These are phyloP conservation scores for Geotrypetes seraphini DNA, from an alignment of 2,797 vertebrate species.

Conservation along the genomic window DNA sequence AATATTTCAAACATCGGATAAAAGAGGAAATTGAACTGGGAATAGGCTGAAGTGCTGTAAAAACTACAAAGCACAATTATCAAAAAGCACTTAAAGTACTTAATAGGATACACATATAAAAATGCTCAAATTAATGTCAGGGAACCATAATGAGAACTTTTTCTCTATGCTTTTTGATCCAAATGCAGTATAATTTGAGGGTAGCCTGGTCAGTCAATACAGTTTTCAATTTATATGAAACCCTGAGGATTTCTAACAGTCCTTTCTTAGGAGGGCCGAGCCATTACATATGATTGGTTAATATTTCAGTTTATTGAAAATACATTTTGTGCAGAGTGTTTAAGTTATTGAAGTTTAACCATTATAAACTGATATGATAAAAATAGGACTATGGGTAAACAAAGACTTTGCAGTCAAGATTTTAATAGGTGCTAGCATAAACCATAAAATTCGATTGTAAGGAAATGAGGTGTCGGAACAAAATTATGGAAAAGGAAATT, in stretches of 20 bases:
- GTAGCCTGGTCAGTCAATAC: constrained; percentile 66
- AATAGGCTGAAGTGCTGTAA: constrained; percentile 99
- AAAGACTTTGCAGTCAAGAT: constrained; percentile 39
- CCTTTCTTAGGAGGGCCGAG: constrained; percentile 63
- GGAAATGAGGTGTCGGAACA: constrained; percentile 8
- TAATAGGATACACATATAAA: constrained; percentile 99
- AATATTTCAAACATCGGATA: constrained; percentile 99
- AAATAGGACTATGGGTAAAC: constrained; percentile 51
- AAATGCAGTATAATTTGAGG: constrained; percentile 59
- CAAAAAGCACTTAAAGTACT: constrained; percentile 99
- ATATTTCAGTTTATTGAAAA: constrained; percentile 84
- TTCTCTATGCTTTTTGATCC: constrained; percentile 79
- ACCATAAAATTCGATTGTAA: constrained; percentile 46
- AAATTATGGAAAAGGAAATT: not conserved
- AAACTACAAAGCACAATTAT: constrained; percentile 99
- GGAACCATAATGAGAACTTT: constrained; percentile 81
- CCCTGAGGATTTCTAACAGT: constrained; percentile 62
- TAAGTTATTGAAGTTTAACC: constrained; percentile 51
- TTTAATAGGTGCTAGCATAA: constrained; percentile 46
- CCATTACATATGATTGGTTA: constrained; percentile 85
- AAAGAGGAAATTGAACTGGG: constrained; percentile 99
- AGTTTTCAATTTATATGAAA: constrained; percentile 70
- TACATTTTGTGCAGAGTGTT: constrained; percentile 56
- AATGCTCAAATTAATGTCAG: constrained; percentile 95
- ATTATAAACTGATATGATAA: constrained; percentile 58